phyloP scores from a whole-genome alignment of 2,113 vertebrate genomes.

The Cyanoderma ruficeps region DNA sequence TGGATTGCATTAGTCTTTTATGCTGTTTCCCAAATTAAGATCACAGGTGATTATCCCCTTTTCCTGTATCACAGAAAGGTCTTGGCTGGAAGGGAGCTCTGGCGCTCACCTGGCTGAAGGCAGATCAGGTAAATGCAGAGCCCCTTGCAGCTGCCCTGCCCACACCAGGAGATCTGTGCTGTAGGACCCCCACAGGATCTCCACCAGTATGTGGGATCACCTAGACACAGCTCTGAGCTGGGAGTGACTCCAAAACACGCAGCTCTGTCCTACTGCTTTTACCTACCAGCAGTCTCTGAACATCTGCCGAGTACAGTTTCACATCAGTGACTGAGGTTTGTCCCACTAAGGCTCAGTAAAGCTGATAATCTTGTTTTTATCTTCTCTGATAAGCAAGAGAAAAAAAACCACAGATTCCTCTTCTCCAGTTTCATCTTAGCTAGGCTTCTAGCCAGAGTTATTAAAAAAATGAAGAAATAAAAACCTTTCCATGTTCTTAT shows the following conservation, averaged over 20 bases:
- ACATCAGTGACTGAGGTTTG: not conserved
- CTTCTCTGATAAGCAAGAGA: not conserved
- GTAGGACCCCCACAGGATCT: not conserved
- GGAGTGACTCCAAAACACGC: rapidly evolving
- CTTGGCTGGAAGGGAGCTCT: not conserved
- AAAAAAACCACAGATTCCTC: not conserved
- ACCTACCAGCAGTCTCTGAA: not conserved
- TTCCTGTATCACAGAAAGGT: not conserved
- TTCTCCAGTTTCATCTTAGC: not conserved
- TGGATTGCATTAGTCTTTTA: not conserved
- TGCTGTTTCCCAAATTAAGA: not conserved
- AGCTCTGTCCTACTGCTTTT: not conserved
- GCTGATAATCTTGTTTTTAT: not conserved
- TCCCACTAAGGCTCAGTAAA: not conserved
- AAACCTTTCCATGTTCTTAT: not conserved
- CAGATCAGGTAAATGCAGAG: not conserved
- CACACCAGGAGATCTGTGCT: rapidly evolving
- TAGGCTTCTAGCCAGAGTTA: not conserved
- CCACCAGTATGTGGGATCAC: rapidly evolving
- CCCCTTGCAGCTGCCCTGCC: not conserved
- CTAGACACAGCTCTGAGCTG: not conserved
- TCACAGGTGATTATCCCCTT: not conserved
- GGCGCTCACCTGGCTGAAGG: not conserved
- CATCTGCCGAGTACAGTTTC: not conserved
- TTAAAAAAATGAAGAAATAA: not conserved